phyloP scores from a whole-genome alignment of 1,140 invertebrate species.

The Oryzaephilus surinamensis region DNA sequence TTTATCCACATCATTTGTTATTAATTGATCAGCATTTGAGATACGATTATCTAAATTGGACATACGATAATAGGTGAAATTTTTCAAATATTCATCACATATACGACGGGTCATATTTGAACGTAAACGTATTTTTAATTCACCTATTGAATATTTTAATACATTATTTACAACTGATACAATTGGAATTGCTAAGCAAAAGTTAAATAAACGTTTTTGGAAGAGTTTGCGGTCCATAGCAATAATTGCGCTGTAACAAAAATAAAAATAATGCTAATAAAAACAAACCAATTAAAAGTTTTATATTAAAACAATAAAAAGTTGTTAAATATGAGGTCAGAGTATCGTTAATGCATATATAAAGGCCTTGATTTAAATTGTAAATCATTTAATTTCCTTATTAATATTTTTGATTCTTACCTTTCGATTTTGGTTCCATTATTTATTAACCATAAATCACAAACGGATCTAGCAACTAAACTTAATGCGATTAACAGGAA shows the following conservation, averaged over 20 bases:
- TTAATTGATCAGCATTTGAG: slow-evolving; percentile 89
- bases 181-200: slow-evolving; percentile 71
- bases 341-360: no score
- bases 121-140: slow-evolving; percentile 82
- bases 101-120: slow-evolving; percentile 80
- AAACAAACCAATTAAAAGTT: no score
- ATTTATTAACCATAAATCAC: slow-evolving; percentile 95
- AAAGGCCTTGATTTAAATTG: no score
- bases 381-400: no score
- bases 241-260: slow-evolving; percentile 76
- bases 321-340: no score
- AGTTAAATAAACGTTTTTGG: slow-evolving; percentile 60
- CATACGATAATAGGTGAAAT: slow-evolving; percentile 96
- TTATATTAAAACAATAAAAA: no score
- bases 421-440: slow-evolving; percentile 88
- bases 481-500: slow-evolving; percentile 70
- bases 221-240: slow-evolving; percentile 71
- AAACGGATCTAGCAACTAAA: slow-evolving; percentile 78
- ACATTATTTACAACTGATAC: slow-evolving; percentile 86
- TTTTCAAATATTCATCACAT: slow-evolving; percentile 88
- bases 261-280: slow-evolving; percentile 19
- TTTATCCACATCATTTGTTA: slow-evolving; percentile 95
- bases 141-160: slow-evolving; percentile 87
- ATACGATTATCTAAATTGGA: slow-evolving; percentile 90
- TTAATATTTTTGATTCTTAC: no score